Evolutionary conservation across 2,113 vertebrate species (phyloP), one percentile per base, ranked within the genome.

Genomic region (Struthidea cinerea): DNA sequence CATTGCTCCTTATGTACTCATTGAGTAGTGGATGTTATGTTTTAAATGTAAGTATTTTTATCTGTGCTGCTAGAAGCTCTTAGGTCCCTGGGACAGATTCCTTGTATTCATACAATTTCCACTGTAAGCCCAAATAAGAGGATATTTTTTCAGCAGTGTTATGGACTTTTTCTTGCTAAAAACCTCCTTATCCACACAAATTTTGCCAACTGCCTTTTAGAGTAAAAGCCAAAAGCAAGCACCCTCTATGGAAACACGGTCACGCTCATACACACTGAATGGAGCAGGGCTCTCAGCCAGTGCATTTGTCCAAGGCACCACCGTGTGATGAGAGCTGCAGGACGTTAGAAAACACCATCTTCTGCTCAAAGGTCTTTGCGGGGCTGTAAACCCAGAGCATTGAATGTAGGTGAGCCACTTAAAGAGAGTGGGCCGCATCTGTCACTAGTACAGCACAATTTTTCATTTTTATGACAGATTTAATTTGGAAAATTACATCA

Each of bases 211-310:
- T 64, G 52, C 35, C 16, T 75, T 82, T 70, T 37, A 33, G n/a
- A 55, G 16, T 14, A 37, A 88, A 64, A 37, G 61, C 44, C 6
- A 5, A 90, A 64, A 60, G 60, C 33, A 44, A 64, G 16, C 19
- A 70, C 13, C 23, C 27, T 71, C 30, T 68, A 2, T 50, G 30
- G 60, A 70, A 92, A 67, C 32, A 41, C 37, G 16, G 37, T 13
- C 1, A 0, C 30, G 44, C 33, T 63, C 27, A 28, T 19, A 2
- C 21, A 35, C 1, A 4, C 3, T 12, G 59, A 39, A 47, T 3
- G 17, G 16, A 37, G 21, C 60, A 82, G 35, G 32, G 17, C 41
- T 70, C 37, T 49, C 26, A 47, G 69, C 7, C 39, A n/a, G 13
- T 13, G 24, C 6, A 1, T 60, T 87, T 74, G 32, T 26, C n/a